A percentile compares a stretch with the other conserved stretches of the same genome.
Evolutionary conservation across 2,888 invertebrate species (phyloP).

Genomic region (Neoscelio sp.): DNA sequence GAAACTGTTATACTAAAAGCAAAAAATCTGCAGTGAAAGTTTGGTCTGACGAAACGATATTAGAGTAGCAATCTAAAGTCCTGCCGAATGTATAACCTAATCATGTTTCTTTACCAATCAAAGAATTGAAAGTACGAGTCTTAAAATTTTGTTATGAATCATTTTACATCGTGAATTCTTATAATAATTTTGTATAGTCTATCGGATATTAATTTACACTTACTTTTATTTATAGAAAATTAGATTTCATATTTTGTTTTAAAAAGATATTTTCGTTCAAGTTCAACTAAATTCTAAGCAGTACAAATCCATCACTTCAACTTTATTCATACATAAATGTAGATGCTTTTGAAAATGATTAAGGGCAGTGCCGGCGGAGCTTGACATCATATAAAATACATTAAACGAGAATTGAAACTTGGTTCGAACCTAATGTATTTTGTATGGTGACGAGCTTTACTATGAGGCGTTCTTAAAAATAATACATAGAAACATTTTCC

Average conservation of each 20-base stretch:
- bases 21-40: slow-evolving; percentile 41
- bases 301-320: neutral
- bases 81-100: slow-evolving; percentile 40
- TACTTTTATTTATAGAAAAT: too few species aligned
- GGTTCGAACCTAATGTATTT: slow-evolving; percentile 26
- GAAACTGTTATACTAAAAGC: slow-evolving; percentile 32
- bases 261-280: too few species aligned
- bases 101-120: slow-evolving; percentile 33
- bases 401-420: slow-evolving; percentile 31
- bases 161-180: too few species aligned
- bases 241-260: too few species aligned
- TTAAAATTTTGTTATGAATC: too few species aligned
- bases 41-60: slow-evolving; percentile 42
- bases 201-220: too few species aligned
- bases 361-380: neutral
- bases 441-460: slow-evolving; percentile 16
- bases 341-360: slow-evolving; percentile 12
- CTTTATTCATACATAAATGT: slow-evolving; percentile 11
- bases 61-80: slow-evolving; percentile 38
- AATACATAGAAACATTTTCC: neutral
- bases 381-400: slow-evolving; percentile 30
- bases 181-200: too few species aligned
- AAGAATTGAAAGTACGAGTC: too few species aligned
- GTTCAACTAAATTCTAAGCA: neutral
- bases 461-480: neutral